These are phyloP conservation scores for Pollenia amentaria DNA, from an alignment of 2,888 invertebrate genomes.

Conservation along the genomic window DNA sequence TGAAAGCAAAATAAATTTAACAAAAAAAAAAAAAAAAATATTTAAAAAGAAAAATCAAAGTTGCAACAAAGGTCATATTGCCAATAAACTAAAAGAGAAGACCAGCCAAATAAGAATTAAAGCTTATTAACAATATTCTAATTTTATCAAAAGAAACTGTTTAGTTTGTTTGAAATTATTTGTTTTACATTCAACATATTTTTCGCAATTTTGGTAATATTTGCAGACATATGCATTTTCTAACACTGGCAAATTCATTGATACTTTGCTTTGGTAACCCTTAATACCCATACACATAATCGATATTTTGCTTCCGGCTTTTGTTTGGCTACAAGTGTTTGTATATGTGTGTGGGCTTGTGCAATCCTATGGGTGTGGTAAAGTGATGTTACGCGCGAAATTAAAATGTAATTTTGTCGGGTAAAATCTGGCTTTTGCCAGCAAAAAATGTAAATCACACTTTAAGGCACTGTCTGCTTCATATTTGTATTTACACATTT, in stretches of 20 bases:
- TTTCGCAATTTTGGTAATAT: constrained; percentile 3
- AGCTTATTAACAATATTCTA: constrained; percentile 25
- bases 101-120: constrained; percentile 5
- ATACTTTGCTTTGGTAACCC: not conserved
- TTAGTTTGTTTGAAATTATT: too few relatives aligned
- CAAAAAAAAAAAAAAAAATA: not conserved
- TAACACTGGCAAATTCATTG: not conserved
- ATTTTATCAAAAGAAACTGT: not conserved
- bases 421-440: constrained; percentile 62
- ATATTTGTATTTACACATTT: constrained; percentile 41
- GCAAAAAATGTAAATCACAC: constrained; percentile 49
- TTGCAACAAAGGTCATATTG: constrained; percentile 47
- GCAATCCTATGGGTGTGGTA: not conserved
- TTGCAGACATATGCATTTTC: not conserved
- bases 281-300: constrained; percentile 47
- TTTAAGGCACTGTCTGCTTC: constrained; percentile 64
- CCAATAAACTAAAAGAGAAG: not conserved
- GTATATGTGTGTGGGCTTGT: not conserved
- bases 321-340: constrained; percentile 12
- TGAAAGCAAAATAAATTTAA: not conserved
- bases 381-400: constrained; percentile 71
- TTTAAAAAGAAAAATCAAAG: constrained; percentile 42
- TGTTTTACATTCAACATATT: too few relatives aligned
- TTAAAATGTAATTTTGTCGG: constrained; percentile 74
- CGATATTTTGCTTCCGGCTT: constrained; percentile 66